Conservation (phyloP, 2,797 vertebrate genomes). For the Chromobotia macracanthus region DNA sequence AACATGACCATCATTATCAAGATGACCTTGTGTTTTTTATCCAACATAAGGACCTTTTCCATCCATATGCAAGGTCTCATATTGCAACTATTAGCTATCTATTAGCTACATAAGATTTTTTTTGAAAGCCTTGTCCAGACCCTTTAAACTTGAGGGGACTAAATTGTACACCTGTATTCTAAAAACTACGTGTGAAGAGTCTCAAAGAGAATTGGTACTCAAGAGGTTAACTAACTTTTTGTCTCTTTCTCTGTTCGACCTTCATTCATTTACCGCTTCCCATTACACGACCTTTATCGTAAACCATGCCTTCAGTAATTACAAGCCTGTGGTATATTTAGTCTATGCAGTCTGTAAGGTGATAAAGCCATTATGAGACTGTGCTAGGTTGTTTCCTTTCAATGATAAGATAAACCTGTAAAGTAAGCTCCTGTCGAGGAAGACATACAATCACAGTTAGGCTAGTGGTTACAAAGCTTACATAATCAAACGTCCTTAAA, state of each 20-base stretch:
- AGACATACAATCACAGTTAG: not conserved
- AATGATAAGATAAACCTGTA: conserved; percentile 36
- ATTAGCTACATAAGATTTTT: not conserved
- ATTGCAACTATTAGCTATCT: not conserved
- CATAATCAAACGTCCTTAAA: not conserved
- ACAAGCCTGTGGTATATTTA: conserved; percentile 28
- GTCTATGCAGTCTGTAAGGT: conserved; percentile 7
- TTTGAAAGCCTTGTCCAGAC: too few species aligned
- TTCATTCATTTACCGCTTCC: conserved; percentile 15
- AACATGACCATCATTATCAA: not conserved
- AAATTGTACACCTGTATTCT: not conserved
- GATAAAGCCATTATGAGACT: conserved; percentile 29
- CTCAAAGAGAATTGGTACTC: not conserved
- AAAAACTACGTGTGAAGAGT: not conserved
- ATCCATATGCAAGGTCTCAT: not conserved
- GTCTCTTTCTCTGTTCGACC: not conserved
- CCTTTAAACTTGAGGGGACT: too few species aligned
- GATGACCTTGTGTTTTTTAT: not conserved
- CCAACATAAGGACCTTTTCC: not conserved
- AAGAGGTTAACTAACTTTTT: not conserved
- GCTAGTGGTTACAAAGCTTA: not conserved
- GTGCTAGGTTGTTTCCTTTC: conserved; percentile 16
- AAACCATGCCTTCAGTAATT: conserved; percentile 11
- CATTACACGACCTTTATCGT: conserved; percentile 24
- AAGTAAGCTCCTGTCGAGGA: conserved; percentile 26